phyloP scores from a whole-genome alignment of 2,797 vertebrate species.

The Halcyon chelicuti region DNA sequence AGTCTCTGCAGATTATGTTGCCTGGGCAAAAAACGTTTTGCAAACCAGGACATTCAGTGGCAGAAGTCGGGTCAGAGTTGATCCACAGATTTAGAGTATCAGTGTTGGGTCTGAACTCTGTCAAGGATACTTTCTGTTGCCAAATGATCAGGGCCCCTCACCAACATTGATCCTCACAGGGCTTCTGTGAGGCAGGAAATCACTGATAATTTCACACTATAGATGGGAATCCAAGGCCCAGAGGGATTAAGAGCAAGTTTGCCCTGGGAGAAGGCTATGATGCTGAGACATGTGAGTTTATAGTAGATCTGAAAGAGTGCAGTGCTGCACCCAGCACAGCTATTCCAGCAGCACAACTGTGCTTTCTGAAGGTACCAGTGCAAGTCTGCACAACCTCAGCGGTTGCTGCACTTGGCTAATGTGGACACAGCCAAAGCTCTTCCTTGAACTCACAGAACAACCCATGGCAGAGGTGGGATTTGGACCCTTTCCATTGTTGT shows the following conservation, averaged over 20 bases:
- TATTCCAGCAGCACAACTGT: not conserved
- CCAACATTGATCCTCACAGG: not conserved
- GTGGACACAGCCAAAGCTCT: not conserved
- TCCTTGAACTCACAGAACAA: not conserved
- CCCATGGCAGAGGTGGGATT: not conserved
- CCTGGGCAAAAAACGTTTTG: not conserved
- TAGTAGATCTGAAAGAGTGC: not conserved
- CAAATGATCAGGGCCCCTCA: not conserved
- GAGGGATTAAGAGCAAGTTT: not conserved
- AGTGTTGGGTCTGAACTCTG: not conserved
- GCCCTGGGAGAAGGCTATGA: not conserved
- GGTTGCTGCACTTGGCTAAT: not conserved
- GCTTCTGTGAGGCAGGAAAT: not conserved
- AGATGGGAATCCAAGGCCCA: not conserved
- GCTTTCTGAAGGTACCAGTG: not conserved
- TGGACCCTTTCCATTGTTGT: not conserved
- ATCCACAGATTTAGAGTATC: not conserved
- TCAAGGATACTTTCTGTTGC: not conserved
- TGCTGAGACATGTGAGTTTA: not conserved
- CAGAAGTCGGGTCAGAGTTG: not conserved
- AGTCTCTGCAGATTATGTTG: not conserved
- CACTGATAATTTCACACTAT: not conserved
- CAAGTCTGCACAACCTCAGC: not conserved
- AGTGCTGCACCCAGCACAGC: not conserved
- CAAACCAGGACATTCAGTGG: not conserved